Evolutionary conservation across 2,797 vertebrate genomes (phyloP).

Genomic region (Cossypha heuglini): DNA sequence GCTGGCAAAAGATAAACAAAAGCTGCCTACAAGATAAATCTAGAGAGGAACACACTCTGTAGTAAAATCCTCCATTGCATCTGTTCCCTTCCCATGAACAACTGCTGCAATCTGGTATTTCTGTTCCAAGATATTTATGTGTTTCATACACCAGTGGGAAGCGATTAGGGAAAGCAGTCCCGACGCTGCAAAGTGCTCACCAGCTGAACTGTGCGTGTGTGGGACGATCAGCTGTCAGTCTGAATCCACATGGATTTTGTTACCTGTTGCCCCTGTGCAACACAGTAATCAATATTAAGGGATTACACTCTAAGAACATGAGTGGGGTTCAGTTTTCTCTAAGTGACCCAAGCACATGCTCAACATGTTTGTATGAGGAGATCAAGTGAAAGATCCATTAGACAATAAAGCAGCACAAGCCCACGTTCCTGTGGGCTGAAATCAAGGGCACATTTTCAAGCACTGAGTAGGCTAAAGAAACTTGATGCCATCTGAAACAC

Average conservation of each 20-base stretch:
- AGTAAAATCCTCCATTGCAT: not conserved
- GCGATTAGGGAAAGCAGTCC: not conserved
- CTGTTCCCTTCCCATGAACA: conserved; percentile 44
- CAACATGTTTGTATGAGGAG: conserved; percentile 54
- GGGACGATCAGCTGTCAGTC: conserved; percentile 63
- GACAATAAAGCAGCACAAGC: conserved; percentile 61
- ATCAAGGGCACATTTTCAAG: conserved; percentile 65
- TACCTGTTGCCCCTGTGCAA: conserved; percentile 66
- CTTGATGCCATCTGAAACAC: conserved; percentile 47
- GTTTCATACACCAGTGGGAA: conserved; percentile 17
- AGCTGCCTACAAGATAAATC: conserved; percentile 16
- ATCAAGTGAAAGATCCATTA: conserved; percentile 73
- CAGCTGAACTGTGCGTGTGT: conserved; percentile 24
- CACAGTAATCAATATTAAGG: conserved; percentile 70
- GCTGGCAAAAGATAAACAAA: conserved; percentile 1
- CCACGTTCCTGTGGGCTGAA: conserved; percentile 63
- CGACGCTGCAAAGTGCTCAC: not conserved
- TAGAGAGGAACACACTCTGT: not conserved
- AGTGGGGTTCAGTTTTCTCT: conserved; percentile 68
- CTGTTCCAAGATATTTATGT: conserved; percentile 10
- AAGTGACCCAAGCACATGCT: conserved; percentile 68
- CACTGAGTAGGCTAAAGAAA: conserved; percentile 57
- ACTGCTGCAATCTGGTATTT: conserved; percentile 38
- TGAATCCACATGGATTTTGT: conserved; percentile 56
- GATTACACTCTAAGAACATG: conserved; percentile 66